Conservation (phyloP, 2,113 vertebrate genomes). For the Callopanchax toddi region DNA sequence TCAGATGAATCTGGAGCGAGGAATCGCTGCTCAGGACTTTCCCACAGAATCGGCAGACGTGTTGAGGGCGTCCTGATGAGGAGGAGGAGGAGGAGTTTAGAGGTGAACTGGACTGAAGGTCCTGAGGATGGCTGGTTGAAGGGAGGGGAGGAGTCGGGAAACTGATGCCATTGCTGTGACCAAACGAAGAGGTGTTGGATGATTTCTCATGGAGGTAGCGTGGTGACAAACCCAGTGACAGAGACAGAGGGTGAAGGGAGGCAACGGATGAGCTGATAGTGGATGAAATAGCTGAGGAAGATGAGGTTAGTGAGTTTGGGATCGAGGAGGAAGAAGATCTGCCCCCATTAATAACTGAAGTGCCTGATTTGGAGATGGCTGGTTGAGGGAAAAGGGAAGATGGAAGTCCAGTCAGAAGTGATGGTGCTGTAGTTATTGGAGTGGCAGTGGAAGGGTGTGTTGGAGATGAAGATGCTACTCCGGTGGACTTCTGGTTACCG, state of each 20-base stretch:
- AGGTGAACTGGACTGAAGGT: constrained; percentile 70
- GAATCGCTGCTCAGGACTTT: constrained; percentile 94
- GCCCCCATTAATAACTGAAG: constrained; percentile 57
- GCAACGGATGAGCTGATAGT: constrained; percentile 68
- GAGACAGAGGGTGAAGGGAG: constrained; percentile 76
- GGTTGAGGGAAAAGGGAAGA: constrained; percentile 73
- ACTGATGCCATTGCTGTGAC: constrained; percentile 62
- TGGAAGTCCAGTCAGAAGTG: constrained; percentile 68
- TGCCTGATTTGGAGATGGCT: constrained; percentile 69
- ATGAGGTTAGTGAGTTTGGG: constrained; percentile 59
- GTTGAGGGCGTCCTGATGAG: constrained; percentile 73
- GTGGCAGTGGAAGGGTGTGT: constrained; percentile 63
- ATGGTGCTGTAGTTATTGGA: constrained; percentile 54
- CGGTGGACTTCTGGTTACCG: constrained; percentile 55
- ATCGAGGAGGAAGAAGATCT: constrained; percentile 62
- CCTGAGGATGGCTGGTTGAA: constrained; percentile 69
- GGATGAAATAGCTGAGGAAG: constrained; percentile 57
- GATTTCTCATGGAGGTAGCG: constrained; percentile 86
- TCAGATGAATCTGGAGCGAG: constrained; percentile 91
- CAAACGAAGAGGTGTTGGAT: constrained; percentile 73
- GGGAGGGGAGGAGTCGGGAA: constrained; percentile 71
- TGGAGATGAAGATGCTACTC: constrained; percentile 62
- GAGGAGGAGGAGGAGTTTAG: constrained; percentile 61
- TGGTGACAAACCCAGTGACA: constrained; percentile 77
- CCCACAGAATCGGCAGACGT: constrained; percentile 91